These are phyloP conservation scores for Mellivora capensis DNA, from an alignment of 2,113 vertebrate species.

Conservation along the genomic window DNA sequence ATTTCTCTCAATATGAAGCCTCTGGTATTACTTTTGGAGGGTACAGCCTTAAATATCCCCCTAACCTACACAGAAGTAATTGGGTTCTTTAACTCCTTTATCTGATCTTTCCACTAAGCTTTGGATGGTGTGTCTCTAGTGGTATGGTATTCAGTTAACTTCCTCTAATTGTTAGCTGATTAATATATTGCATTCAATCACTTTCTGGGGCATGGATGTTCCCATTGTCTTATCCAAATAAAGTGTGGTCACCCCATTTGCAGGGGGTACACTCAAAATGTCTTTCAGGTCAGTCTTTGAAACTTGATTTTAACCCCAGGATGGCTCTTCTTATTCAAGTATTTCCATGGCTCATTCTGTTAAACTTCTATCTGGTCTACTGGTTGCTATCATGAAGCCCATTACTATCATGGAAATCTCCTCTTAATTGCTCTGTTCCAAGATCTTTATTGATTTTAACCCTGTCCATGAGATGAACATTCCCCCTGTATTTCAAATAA, in stretches of 20 bases:
- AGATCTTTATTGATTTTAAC: background rate
- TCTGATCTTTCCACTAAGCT: background rate
- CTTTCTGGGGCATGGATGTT: background rate
- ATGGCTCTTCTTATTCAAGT: background rate
- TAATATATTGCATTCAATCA: background rate
- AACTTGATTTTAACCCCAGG: background rate
- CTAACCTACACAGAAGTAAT: background rate
- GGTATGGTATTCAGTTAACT: background rate
- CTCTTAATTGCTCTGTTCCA: background rate
- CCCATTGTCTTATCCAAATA: background rate
- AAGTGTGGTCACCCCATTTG: background rate
- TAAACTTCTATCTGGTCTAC: background rate
- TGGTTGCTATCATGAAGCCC: background rate
- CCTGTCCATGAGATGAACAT: background rate
- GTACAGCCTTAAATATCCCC: fast-evolving
- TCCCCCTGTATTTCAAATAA: background rate
- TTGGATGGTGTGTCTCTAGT: background rate
- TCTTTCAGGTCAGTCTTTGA: background rate
- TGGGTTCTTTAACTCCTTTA: background rate
- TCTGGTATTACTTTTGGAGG: background rate
- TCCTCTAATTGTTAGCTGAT: background rate
- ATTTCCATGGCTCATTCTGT: background rate
- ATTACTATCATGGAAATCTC: background rate
- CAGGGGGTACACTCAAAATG: background rate
- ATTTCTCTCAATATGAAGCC: background rate